Evolutionary conservation across 2,113 vertebrate species (phyloP), one percentile per base, ranked within the genome.

Genomic region (Pangasianodon gigas): DNA sequence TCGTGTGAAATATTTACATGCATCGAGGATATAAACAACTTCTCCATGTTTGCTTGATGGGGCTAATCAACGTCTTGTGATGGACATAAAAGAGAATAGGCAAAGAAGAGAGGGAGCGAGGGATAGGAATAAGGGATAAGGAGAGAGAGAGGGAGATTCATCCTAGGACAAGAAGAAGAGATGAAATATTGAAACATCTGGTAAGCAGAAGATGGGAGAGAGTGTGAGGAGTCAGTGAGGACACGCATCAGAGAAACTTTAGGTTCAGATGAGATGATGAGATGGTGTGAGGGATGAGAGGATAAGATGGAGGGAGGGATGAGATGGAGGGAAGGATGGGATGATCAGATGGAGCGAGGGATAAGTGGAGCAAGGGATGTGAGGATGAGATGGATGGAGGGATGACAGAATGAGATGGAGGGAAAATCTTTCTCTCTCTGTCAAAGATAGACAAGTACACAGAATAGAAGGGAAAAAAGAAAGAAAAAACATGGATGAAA

Each of bases 1-100:
- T 83, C 21, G 37, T 87, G 93, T 95, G 84, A 96, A 96, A 96
- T 95, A 95, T 96, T 95, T 94, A 96, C 93, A 90, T 67, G 90
- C 91, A 88, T 88, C 88, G 26, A 91, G 92, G 92, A 93, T 91
- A 93, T 95, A 95, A 96, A 95, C 95, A 96, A 95, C 88, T 81
- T 7, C 56, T 92, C 81, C 92, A 90, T 88, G 87, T 91, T 89
- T 88, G 93, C 93, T 95, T 93, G 88, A 92, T 93, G 94, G 92
- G 92, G 92, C 94, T 93, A 95, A 94, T 95, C 94, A 93, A 90
- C 92, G 89, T 74, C 93, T 93, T 90, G 65, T n/a, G 89, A 90
- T 84, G 90, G 91, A 95, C 94, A 93, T 95, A 92, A 95, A 95
- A 95, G 94, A 10, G 60, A 74, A 82, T 65, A 26, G 67, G 62